Evolutionary conservation across 2,113 vertebrate species (phyloP), one percentile per base, ranked within the genome.

Genomic region (Phalacrocorax aristotelis): DNA sequence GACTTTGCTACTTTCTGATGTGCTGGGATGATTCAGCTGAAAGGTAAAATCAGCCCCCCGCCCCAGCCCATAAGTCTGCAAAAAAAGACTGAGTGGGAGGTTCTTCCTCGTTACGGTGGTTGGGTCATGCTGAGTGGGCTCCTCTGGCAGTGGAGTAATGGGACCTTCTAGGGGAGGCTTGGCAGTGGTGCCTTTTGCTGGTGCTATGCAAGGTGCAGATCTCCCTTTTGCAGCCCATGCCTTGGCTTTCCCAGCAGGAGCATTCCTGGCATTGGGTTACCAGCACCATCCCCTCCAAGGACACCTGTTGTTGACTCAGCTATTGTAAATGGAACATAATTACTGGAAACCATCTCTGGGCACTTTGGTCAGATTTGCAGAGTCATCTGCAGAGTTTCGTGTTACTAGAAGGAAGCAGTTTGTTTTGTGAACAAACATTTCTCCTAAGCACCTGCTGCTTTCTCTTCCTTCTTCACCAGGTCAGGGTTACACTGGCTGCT

Each of bases 291-390:
- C 60, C 70, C 74, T 93, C 25, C 46, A 34, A 77, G 62, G 91
- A 91, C 95, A 95, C 93, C 95, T 97, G 94, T 5, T 86, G 66
- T 89, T 97, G 97, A 97, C 89, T 96, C 97, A 96, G 62, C 46
- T 62, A 83, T 83, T 88, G 87, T 93, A 89, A 89, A 71, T 1
- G 66, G 52, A 62, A 66, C 52, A 92, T 49, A 89, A 91, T 95
- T 92, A 81, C 91, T 93, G 95, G 93, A 95, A 95, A 65, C 85
- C 6, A 5, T 76, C 74, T 40, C 66, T 17, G 20, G 27, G 57
- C 5, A 2, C 77, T 62, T 58, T 1, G 5, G n/a, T 83, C 34
- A 14, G 66, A 38, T 54, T 15, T 93, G 89, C 87, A 75, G 89
- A 42, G 72, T 74, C 87, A 88, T 77, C 25, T 5, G 26, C 8